Base-by-base conservation (phyloP, 1,140 invertebrate species). In the Anoplophora glabripennis region DNA sequence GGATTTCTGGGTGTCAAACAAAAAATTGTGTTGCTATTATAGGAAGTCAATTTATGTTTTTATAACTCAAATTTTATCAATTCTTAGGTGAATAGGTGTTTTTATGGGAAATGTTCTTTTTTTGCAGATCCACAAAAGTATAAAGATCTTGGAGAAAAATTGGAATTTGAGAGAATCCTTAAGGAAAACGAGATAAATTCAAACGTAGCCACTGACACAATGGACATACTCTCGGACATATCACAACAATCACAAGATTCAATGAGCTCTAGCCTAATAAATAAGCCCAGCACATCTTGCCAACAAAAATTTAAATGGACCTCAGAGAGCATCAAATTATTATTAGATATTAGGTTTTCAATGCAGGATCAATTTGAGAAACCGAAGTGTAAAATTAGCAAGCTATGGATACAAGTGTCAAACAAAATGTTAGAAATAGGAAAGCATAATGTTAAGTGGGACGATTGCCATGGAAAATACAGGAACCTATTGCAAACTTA, bases 331-430 rank as follows among this genome's bases (percentile, higher is more conserved):
- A 41, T 41, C n/a, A 41, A 41, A 41, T 41, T 41, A 17, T 17
- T 41, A 41, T 17, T 41, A 41, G 40, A 12, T 41, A 17, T 41
- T 17, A 12, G 40, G n/a, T 41, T 41, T 41, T 17, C n/a, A 12
- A 12, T 41, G 40, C n/a, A 17, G n/a, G 15, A 12, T 41, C 2
- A 41, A 41, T 41, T 41, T 41, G 40, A 41, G 40, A 41, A 12
- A 41, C 40, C 40, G 15, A 41, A 41, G 40, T 41, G 40, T 41
- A 41, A 41, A 17, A 41, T 12, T 12, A 41, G 40, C 21, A 41
- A 41, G 15, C 15, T 41, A 41, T 41, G 40, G 40, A 41, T 41
- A 17, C 40, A 41, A 12, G 40, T 41, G n/a, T 12, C 15, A 41
- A 12, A 12, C 15, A 41, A 41, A 41, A 41, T 41, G 40, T 12